Evolutionary conservation across 2,888 invertebrate genomes (phyloP).

Genomic region (Agrochola litura): DNA sequence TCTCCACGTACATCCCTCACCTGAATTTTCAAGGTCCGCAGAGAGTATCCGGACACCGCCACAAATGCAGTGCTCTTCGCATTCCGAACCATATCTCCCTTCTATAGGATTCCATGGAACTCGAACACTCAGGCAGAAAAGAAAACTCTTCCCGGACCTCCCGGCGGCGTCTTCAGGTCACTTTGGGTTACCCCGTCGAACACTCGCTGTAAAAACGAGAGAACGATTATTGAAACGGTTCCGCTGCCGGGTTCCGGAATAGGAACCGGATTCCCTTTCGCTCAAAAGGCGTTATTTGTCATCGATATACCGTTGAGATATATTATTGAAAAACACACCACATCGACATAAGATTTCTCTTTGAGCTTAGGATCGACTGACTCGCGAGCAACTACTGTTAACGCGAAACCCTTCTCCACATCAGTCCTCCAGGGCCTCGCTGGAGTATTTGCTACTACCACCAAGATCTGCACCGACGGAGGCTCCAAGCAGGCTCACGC

Average conservation of each 20-base stretch:
- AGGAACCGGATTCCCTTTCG: constrained; percentile 90
- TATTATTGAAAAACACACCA: too few species aligned
- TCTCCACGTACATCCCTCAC: too few species aligned
- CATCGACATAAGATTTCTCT: constrained; percentile 78
- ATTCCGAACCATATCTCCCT: too few species aligned
- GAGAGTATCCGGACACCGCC: too few species aligned
- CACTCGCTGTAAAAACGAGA: constrained; percentile 69
- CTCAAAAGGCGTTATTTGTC: constrained; percentile 74
- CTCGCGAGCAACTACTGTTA: constrained; percentile 90
- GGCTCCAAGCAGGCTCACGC: constrained; percentile 87
- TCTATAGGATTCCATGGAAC: too few species aligned
- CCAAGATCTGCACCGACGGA: constrained; percentile 78
- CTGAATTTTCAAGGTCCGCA: too few species aligned
- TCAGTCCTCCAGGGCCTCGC: constrained; percentile 91
- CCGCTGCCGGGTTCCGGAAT: constrained; percentile 91
- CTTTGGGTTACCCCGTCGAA: too few species aligned
- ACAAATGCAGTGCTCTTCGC: too few species aligned
- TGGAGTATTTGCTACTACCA: too few species aligned
- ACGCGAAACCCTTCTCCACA: constrained; percentile 89
- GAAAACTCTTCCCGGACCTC: constrained; percentile 22
- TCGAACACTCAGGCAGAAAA: constrained; percentile 21
- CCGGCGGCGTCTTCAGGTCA: too few species aligned
- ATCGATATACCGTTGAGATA: too few species aligned
- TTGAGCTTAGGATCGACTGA: constrained; percentile 90
- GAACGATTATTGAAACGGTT: constrained; percentile 85